Base-by-base conservation (phyloP, 2,888 invertebrate genomes). In the Spisula solida region DNA sequence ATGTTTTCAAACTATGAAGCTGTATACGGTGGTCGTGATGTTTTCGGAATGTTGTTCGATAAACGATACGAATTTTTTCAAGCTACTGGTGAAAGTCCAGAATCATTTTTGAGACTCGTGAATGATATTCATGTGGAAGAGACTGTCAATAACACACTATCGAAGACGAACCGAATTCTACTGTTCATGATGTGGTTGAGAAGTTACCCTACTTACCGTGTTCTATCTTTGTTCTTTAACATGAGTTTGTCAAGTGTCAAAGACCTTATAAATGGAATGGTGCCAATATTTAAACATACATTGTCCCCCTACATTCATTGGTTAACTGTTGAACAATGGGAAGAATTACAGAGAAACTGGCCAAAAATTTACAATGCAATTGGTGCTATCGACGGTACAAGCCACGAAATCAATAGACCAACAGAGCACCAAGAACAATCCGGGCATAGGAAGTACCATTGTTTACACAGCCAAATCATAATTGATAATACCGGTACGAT, bases 371-470 rank as follows among this genome's bases (percentile, higher is more conserved):
- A 47, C 16, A 12, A 5, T 25, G 88, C 81, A 0, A 75, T 85
- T 82, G 56, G 85, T 29, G 88, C 85, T 12, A 88, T 88, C 8
- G 81, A 82, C 31, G 85, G 81, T 14, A 88, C 88, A n/a, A 34
- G 56, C 10, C 82, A 88, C 34, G 81, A 78, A 41, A 88, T 81
- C 0, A 25, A 85, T 18, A 16, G 81, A 51, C 88, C 83, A 0
- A 56, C 8, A 20, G 55, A 55, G 25, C 31, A 29, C 14, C 85
- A 88, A 25, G 60, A 82, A 51, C 47, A 29, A 4, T 86, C 56
- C 10, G 82, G 12, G 20, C 75, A 29, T 88, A 82, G 18, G 66
- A 88, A 47, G 41, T n/a, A n/a, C n/a, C n/a, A n/a, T n/a, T n/a
- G n/a, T n/a, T n/a, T n/a, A n/a, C n/a, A n/a, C n/a, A n/a, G n/a